Evolutionary conservation across 1,140 invertebrate species (phyloP).

Genomic region (Heliothis subflexa): DNA sequence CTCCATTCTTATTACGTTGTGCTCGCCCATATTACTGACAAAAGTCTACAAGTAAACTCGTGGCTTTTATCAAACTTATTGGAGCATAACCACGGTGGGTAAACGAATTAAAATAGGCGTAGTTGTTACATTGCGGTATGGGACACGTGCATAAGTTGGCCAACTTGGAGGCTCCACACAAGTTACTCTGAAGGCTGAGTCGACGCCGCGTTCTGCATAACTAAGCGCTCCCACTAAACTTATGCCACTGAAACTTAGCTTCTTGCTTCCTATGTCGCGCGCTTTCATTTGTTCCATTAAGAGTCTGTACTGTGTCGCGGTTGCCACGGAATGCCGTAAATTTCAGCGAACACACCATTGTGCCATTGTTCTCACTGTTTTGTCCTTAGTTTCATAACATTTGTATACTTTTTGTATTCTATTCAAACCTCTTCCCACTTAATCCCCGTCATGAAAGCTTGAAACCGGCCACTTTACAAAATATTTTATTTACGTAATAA

Average conservation of each 20-base stretch:
- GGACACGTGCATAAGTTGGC: constrained; percentile 61
- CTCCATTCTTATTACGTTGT: neutral
- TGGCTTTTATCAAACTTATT: constrained; percentile 48
- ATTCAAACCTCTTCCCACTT: neutral
- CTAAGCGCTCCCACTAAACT: constrained; percentile 60
- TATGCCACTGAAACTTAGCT: constrained; percentile 58
- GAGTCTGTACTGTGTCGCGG: constrained; percentile 48
- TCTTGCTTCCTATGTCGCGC: constrained; percentile 59
- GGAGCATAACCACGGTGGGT: constrained; percentile 34
- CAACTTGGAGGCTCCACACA: constrained; percentile 58
- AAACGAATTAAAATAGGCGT: constrained; percentile 61
- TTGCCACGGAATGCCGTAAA: constrained; percentile 35
- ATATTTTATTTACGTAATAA: too few relatives aligned
- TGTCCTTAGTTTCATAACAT: neutral
- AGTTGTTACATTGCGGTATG: constrained; percentile 47
- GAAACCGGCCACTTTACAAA: too few relatives aligned
- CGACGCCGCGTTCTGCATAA: constrained; percentile 57
- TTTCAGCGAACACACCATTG: constrained; percentile 22
- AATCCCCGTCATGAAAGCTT: neutral
- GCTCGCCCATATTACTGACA: neutral
- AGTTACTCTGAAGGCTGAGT: constrained; percentile 48
- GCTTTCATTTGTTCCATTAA: constrained; percentile 66
- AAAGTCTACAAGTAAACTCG: neutral
- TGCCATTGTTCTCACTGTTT: constrained; percentile 11
- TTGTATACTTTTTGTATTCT: neutral